Conservation (phyloP, 2,888 invertebrate genomes). For the Fragum fragum region DNA sequence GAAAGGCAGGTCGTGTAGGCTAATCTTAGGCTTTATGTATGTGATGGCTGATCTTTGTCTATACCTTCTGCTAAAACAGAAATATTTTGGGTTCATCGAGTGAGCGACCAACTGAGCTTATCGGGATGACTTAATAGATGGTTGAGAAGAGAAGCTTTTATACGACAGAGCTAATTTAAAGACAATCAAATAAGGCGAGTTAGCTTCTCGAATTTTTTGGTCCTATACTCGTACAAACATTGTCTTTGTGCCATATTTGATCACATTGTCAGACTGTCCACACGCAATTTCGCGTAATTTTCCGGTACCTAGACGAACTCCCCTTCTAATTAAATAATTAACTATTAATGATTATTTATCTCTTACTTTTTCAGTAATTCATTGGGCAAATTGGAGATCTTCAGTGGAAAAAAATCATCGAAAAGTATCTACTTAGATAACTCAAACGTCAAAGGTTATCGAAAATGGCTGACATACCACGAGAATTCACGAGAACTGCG, state of each 20-base stretch:
- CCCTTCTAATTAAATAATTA: slow-evolving; percentile 38
- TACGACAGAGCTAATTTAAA: neutral
- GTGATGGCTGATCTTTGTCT: too few species aligned
- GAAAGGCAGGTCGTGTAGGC: too few species aligned
- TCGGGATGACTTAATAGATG: too few species aligned
- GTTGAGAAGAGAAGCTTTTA: neutral
- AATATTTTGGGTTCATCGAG: too few species aligned
- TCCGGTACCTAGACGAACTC: slow-evolving; percentile 34
- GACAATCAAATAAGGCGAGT: slow-evolving; percentile 23
- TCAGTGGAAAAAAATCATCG: neutral
- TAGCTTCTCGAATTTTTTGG: neutral
- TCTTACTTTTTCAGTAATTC: slow-evolving; percentile 21
- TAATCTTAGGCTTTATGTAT: too few species aligned
- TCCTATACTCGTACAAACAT: neutral
- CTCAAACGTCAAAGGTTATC: slow-evolving; percentile 10
- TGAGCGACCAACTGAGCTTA: too few species aligned
- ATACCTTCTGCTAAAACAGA: too few species aligned
- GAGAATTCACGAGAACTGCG: slow-evolving; percentile 27
- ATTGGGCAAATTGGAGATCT: neutral
- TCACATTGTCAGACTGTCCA: slow-evolving; percentile 28
- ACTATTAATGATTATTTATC: slow-evolving; percentile 49
- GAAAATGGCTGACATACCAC: slow-evolving; percentile 14
- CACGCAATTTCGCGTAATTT: slow-evolving; percentile 14
- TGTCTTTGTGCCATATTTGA: slow-evolving; percentile 2
- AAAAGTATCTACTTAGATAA: neutral